Evolutionary conservation across 2,797 vertebrate species (phyloP), one percentile per base, ranked within the genome.

Genomic region (Pithecia hirsuta): DNA sequence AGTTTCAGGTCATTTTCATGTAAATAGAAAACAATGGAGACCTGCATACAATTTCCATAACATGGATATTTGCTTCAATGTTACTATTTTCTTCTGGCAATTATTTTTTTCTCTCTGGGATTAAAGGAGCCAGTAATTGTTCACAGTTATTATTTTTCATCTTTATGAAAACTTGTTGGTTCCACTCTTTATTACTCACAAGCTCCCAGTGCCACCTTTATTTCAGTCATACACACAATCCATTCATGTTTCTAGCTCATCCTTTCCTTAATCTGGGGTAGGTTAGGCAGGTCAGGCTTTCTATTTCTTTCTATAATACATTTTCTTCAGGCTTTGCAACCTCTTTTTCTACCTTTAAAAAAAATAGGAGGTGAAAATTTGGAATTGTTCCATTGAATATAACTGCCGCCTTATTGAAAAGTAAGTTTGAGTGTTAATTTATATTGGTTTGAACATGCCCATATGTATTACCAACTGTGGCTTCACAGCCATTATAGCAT

Each of bases 1-100:
- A 95, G 96, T 97, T 97, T 96, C 91, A 91, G 95, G 93, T 98
- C 89, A 94, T 98, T 97, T 98, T 97, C 83, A 96, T 96, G 72
- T 95, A 96, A 97, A 96, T 97, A 97, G 91, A 78, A 96, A 96
- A 97, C 76, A 97, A 95, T 67, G 82, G 64, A 97, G 67, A 92
- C 67, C 55, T 93, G 48, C 70, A 79, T 93, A 81, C 52, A 82
- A 72, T 98, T 96, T 97, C 83, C 64, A 41, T 81, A 74, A 93
- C 80, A 24, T 50, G 41, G 44, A 74, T 91, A 52, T 89, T 97
- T 97, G 36, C 79, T 97, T 96, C 79, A 91, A 91, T 75, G 95
- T 96, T 90, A 91, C 91, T 92, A 84, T 96, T 97, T 97, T 96
- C 92, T 91, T 94, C 70, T 84, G 92, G 85, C 79, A 97, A 97